These are phyloP conservation scores for Festucalex cinctus DNA, from an alignment of 2,113 vertebrate genomes.

Conservation along the genomic window DNA sequence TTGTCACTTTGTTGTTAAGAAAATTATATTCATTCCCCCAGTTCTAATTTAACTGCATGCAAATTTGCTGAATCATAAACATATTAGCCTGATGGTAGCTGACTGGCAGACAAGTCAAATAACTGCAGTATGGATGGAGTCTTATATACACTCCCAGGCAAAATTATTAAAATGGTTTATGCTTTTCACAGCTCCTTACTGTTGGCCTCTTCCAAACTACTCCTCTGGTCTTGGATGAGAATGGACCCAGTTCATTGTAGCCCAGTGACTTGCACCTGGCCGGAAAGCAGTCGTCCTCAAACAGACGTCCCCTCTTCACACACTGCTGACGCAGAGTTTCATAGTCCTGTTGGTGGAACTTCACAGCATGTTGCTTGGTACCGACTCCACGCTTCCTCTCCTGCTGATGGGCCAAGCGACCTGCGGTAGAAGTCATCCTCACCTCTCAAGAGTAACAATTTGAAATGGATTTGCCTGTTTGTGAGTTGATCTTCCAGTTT, in stretches of 20 bases:
- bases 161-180: no score
- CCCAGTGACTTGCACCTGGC: conserved; percentile 77
- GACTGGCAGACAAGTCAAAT: not conserved
- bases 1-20: not conserved
- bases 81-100: not conserved
- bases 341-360: conserved; percentile 81
- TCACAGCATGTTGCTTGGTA: conserved; percentile 71
- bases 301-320: conserved; percentile 70
- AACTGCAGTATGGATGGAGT: no score
- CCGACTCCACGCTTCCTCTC: conserved; percentile 57
- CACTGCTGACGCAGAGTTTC: conserved; percentile 73
- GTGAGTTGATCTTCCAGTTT: conserved; percentile 2
- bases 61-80: not conserved
- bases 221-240: conserved; percentile 75
- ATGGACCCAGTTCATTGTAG: conserved; percentile 78
- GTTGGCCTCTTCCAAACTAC: conserved; percentile 81
- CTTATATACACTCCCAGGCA: no score
- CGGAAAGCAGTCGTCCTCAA: conserved; percentile 81
- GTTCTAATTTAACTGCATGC: not conserved
- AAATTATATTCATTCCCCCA: not conserved
- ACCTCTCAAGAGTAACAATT: not conserved
- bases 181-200: conserved; percentile 57
- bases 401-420: conserved; percentile 53
- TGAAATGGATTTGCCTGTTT: not conserved
- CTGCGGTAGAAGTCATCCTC: conserved; percentile 65